Conservation (phyloP, 1,140 invertebrate species). For the Drosophila guanche region DNA sequence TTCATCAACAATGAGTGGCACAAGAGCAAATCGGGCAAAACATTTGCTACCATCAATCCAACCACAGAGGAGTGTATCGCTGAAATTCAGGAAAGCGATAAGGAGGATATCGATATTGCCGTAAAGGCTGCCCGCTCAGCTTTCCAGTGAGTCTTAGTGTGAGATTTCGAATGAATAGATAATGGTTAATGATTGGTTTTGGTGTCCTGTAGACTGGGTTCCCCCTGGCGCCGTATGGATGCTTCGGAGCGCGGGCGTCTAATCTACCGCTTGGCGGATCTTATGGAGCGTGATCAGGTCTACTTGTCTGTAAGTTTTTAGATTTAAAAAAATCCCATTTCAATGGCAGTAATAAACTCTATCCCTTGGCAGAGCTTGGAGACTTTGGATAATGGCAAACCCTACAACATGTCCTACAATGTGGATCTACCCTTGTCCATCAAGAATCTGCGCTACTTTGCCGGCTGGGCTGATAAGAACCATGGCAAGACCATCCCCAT, state of each 20-base stretch:
- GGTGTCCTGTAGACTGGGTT: slow-evolving; percentile 85
- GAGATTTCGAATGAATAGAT: neutral
- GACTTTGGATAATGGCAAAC: slow-evolving; percentile 97
- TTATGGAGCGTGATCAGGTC: slow-evolving; percentile 90
- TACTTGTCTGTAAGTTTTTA: slow-evolving; percentile 90
- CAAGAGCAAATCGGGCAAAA: slow-evolving; percentile 93
- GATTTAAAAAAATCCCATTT: too few relatives aligned
- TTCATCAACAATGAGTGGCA: slow-evolving; percentile 99
- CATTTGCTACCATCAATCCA: slow-evolving; percentile 95
- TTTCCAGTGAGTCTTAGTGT: slow-evolving; percentile 85
- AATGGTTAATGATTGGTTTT: neutral
- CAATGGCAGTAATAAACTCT: too few relatives aligned
- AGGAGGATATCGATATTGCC: slow-evolving; percentile 93
- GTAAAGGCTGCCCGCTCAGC: slow-evolving; percentile 93
- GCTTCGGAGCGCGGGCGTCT: slow-evolving; percentile 92
- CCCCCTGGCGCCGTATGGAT: slow-evolving; percentile 95
- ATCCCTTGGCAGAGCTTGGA: slow-evolving; percentile 90
- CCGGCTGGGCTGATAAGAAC: slow-evolving; percentile 86
- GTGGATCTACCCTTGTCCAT: slow-evolving; percentile 90
- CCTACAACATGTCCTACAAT: slow-evolving; percentile 89
- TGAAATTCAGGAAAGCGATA: slow-evolving; percentile 92
- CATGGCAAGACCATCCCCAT: slow-evolving; percentile 91
- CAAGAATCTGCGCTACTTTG: slow-evolving; percentile 91
- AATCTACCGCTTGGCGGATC: slow-evolving; percentile 91
- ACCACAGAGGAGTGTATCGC: slow-evolving; percentile 92